These are phyloP conservation scores for Eudemis profundana DNA, from an alignment of 2,888 invertebrate species.

Conservation along the genomic window DNA sequence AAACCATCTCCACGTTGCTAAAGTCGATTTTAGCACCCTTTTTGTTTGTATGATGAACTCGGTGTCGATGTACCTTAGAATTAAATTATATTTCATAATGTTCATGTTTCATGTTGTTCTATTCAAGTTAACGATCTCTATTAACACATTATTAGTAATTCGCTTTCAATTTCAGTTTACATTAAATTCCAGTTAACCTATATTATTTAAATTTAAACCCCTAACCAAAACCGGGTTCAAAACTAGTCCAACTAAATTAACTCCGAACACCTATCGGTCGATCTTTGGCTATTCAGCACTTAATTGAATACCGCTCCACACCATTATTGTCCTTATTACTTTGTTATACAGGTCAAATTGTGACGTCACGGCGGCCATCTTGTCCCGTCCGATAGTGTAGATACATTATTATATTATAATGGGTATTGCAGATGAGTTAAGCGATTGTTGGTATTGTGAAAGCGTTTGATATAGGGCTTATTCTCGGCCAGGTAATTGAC, in stretches of 20 bases:
- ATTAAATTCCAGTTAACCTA: not conserved
- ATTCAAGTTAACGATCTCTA: too few species aligned
- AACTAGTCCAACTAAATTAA: slow-evolving; percentile 37
- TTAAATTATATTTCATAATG: too few species aligned
- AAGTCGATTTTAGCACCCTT: too few species aligned
- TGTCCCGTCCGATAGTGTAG: slow-evolving; percentile 6
- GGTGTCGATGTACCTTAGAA: too few species aligned
- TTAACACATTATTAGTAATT: too few species aligned
- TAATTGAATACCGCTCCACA: slow-evolving; percentile 29
- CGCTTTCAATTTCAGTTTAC: too few species aligned
- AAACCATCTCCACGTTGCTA: too few species aligned
- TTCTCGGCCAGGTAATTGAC: not conserved
- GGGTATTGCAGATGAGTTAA: slow-evolving; percentile 18
- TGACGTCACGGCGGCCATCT: not conserved
- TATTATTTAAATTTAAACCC: not conserved
- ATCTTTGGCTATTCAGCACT: slow-evolving; percentile 30
- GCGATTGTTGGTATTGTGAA: slow-evolving; percentile 20
- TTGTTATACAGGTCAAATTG: not conserved
- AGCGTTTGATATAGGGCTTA: slow-evolving; percentile 7
- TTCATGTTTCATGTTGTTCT: too few species aligned
- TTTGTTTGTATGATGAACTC: too few species aligned
- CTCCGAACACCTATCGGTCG: slow-evolving; percentile 31
- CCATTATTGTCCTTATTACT: not conserved
- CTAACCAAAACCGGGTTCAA: not conserved
- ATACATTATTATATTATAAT: slow-evolving; percentile 25